These are phyloP conservation scores for Acanthisitta chloris DNA, from an alignment of 2,113 vertebrate genomes.

Conservation along the genomic window DNA sequence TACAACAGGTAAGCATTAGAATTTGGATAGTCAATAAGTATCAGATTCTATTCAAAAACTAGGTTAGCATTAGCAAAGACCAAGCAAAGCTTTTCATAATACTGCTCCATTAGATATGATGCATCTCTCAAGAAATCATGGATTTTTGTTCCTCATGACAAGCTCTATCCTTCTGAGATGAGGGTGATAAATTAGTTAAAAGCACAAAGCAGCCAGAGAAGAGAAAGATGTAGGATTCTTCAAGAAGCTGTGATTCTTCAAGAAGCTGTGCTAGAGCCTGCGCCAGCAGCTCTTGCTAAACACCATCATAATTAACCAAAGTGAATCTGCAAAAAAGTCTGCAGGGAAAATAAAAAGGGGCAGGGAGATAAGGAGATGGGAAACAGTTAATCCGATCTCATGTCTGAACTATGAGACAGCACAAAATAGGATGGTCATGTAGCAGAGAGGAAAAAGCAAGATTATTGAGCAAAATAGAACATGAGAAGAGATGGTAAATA, in stretches of 20 bases:
- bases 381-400: background rate
- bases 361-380: background rate
- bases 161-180: background rate
- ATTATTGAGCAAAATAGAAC: background rate
- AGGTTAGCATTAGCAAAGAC: background rate
- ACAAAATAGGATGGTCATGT: background rate
- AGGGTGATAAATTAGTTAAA: conserved; percentile 30
- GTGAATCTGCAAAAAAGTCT: conserved; percentile 9
- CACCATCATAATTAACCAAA: conserved; percentile 42
- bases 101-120: background rate
- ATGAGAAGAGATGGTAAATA: background rate
- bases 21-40: background rate
- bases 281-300: conserved; percentile 38
- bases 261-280: background rate
- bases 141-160: background rate
- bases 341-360: background rate
- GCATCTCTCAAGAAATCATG: background rate
- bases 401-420: background rate
- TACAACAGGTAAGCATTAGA: background rate
- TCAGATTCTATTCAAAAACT: background rate
- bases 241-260: background rate
- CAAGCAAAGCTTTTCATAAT: background rate
- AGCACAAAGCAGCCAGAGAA: background rate
- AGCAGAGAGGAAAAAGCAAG: background rate
- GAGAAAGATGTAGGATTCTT: background rate